Evolutionary conservation across 2,113 vertebrate genomes (phyloP).

Genomic region (Rhinoptilus africanus): DNA sequence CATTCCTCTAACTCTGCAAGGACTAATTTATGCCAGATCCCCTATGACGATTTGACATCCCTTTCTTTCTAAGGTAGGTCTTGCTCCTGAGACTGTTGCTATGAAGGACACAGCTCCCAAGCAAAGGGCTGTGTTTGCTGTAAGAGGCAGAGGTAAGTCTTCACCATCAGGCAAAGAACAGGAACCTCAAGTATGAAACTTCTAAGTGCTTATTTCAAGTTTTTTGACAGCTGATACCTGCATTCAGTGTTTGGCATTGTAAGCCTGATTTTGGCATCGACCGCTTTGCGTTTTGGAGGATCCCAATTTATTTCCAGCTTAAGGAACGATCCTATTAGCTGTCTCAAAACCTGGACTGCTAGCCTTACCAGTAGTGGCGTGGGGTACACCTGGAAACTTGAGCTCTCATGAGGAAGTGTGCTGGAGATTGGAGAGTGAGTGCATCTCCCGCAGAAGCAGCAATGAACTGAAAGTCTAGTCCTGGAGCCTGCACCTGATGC

Average conservation of each 20-base stretch:
- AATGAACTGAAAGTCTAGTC: background rate
- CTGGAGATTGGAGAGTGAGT: background rate
- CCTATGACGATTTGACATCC: background rate
- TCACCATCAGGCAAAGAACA: background rate
- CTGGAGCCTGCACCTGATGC: background rate
- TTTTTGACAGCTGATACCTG: background rate
- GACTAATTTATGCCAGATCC: background rate
- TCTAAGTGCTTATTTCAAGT: background rate
- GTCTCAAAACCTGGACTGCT: background rate
- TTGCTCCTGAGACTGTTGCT: background rate
- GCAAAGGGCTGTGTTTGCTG: background rate
- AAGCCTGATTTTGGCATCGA: background rate
- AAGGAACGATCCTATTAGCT: background rate
- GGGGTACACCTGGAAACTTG: background rate
- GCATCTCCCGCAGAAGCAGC: background rate
- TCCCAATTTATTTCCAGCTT: background rate
- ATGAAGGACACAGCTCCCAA: background rate
- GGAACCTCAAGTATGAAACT: background rate
- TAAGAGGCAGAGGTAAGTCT: background rate
- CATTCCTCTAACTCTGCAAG: background rate
- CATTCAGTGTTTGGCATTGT: background rate
- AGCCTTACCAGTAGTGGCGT: background rate
- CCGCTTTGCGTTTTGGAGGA: background rate
- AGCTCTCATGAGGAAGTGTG: accelerated
- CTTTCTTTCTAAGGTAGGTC: background rate